Evolutionary conservation across 2,888 invertebrate genomes (phyloP).

Genomic region (Hirtodrosophila cameraria): DNA sequence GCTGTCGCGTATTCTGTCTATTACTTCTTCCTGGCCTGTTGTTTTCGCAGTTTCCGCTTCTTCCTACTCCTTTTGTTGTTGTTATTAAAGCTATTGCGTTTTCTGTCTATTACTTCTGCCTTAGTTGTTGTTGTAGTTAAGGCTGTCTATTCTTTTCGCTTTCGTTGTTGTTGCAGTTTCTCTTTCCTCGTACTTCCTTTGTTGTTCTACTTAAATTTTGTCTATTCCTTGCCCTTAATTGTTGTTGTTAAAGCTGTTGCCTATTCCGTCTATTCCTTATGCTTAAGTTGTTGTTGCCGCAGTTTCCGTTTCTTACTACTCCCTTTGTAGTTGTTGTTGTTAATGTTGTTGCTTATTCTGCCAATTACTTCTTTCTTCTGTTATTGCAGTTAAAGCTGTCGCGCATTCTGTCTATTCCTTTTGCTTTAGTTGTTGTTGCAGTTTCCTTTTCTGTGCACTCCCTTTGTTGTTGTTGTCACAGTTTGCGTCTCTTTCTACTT

Average conservation of each 20-base stretch:
- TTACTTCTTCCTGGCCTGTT: not conserved
- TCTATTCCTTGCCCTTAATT: not conserved
- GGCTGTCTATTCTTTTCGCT: no score
- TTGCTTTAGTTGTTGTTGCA: no score
- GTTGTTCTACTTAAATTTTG: slow-evolving; percentile 15
- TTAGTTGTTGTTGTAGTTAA: no score
- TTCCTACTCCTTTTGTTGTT: slow-evolving; percentile 1
- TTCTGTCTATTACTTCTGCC: slow-evolving; percentile 12
- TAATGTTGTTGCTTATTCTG: no score
- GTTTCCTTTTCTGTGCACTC: slow-evolving; percentile 17
- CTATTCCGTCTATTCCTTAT: slow-evolving; percentile 3
- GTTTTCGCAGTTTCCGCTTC: no score
- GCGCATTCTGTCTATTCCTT: no score
- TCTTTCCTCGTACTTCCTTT: slow-evolving; percentile 7
- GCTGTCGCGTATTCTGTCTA: slow-evolving; percentile 22
- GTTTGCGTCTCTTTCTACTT: slow-evolving; percentile 16
- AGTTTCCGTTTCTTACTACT: slow-evolving; percentile 19
- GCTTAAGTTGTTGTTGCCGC: slow-evolving; percentile 16
- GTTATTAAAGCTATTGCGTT: no score
- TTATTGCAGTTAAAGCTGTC: no score
- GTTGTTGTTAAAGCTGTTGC: no score
- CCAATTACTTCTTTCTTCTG: no score
- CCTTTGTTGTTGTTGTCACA: slow-evolving; percentile 7
- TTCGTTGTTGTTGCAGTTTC: slow-evolving; percentile 18
- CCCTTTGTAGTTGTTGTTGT: slow-evolving; percentile 1